These are phyloP conservation scores for Andrena camellia DNA, from an alignment of 2,888 invertebrate genomes.

Conservation along the genomic window DNA sequence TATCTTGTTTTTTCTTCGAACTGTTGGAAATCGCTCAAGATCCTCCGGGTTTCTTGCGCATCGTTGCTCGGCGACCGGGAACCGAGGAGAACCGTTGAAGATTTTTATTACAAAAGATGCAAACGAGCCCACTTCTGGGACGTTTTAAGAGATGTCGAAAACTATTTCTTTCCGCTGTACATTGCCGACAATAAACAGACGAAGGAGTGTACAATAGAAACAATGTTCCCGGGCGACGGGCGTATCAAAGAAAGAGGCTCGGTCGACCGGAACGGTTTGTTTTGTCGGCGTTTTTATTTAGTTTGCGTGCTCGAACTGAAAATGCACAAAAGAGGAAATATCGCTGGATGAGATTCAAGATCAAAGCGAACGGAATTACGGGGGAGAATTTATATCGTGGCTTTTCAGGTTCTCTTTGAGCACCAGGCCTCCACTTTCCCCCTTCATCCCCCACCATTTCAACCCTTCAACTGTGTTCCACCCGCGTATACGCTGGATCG, in stretches of 20 bases:
- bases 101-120: not conserved
- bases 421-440: conserved; percentile 1
- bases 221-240: conserved; percentile 21
- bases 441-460: not conserved
- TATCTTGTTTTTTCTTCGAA: not conserved
- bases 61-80: no score
- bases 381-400: conserved; percentile 55
- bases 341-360: conserved; percentile 43
- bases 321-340: conserved; percentile 48
- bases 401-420: conserved; percentile 52
- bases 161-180: conserved; percentile 3
- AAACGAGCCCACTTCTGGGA: not conserved
- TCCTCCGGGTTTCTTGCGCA: no score
- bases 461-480: not conserved
- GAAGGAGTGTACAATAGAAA: conserved; percentile 4
- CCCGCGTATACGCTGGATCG: not conserved
- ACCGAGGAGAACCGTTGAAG: not conserved
- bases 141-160: not conserved
- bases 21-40: no score
- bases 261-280: conserved; percentile 30
- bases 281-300: conserved; percentile 48
- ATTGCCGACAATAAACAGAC: not conserved
- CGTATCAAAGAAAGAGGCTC: conserved; percentile 35
- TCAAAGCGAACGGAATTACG: conserved; percentile 57
- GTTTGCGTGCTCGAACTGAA: conserved; percentile 48